These are phyloP conservation scores for Sesamia nonagrioides DNA, from an alignment of 1,140 invertebrate species.

Conservation along the genomic window DNA sequence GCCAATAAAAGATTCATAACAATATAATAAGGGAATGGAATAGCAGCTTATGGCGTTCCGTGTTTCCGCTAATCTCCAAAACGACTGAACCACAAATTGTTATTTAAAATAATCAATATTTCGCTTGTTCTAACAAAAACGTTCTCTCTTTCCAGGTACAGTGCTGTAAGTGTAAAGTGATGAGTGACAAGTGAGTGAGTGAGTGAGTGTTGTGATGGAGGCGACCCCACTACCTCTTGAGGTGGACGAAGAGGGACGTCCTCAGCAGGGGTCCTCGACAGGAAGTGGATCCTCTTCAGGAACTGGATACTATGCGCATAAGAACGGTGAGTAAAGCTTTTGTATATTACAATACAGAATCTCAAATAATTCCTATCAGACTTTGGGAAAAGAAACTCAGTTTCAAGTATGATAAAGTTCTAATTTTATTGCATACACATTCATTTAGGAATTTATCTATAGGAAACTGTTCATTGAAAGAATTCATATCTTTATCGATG, in stretches of 20 bases:
- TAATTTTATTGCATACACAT: too few relatives aligned
- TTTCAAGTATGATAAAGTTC: too few relatives aligned
- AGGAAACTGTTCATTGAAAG: too few relatives aligned
- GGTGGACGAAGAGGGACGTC: constrained; percentile 75
- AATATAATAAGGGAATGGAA: too few relatives aligned
- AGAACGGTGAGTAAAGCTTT: constrained; percentile 70
- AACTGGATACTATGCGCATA: constrained; percentile 79
- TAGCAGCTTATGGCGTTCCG: too few relatives aligned
- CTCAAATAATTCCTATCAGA: not conserved
- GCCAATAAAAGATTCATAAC: too few relatives aligned
- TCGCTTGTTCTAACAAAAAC: not conserved
- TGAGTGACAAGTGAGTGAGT: constrained; percentile 62
- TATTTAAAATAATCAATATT: not conserved
- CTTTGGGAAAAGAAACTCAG: too few relatives aligned
- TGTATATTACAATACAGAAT: not conserved
- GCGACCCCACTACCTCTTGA: constrained; percentile 68
- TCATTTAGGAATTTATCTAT: too few relatives aligned
- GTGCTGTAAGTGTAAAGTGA: constrained; percentile 44
- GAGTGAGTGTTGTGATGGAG: constrained; percentile 68
- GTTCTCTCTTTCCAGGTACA: constrained; percentile 18
- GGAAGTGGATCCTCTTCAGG: constrained; percentile 80
- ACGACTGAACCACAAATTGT: not conserved
- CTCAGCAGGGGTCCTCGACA: constrained; percentile 76
- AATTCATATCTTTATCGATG: too few relatives aligned
- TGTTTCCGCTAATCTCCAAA: too few relatives aligned